A percentile compares a stretch with the other conserved stretches of the same genome.
These are phyloP conservation scores for Sebastes matsubarae DNA, from an alignment of 2,797 vertebrate genomes.

Conservation along the genomic window DNA sequence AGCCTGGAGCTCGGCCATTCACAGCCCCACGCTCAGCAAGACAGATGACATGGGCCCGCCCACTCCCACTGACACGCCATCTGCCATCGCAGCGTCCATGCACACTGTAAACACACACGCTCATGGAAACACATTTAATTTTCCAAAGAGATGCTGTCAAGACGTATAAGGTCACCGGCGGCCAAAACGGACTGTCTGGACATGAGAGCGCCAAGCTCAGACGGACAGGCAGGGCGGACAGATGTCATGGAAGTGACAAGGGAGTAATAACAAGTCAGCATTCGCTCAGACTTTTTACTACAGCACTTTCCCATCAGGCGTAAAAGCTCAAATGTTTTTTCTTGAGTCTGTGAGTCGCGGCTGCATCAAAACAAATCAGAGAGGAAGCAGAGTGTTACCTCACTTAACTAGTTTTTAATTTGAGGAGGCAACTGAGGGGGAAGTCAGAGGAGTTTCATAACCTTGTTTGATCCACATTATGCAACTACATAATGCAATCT, in stretches of 20 bases:
- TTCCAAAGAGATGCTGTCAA: constrained; percentile 59
- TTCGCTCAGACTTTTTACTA: constrained; percentile 16
- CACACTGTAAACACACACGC: constrained; percentile 47
- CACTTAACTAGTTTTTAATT: neutral
- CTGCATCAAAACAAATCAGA: constrained; percentile 3
- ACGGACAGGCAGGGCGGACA: constrained; percentile 27
- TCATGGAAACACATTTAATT: constrained; percentile 50
- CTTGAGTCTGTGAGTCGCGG: neutral
- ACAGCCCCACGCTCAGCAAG: constrained; percentile 49
- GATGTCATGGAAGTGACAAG: constrained; percentile 51
- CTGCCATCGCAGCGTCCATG: constrained; percentile 65
- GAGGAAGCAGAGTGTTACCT: neutral
- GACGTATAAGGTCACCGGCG: constrained; percentile 47
- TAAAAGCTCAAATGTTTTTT: neutral
- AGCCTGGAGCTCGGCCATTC: constrained; percentile 69
- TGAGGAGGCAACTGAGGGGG: neutral
- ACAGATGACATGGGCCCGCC: constrained; percentile 68
- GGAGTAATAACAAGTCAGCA: constrained; percentile 51
- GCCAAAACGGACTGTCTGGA: constrained; percentile 38
- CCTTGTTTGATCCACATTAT: neutral
- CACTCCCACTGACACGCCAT: constrained; percentile 72
- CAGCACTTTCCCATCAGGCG: neutral
- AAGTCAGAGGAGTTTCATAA: neutral
- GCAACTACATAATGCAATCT: neutral
- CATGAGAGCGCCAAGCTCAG: constrained; percentile 3